A percentile compares a stretch with the other conserved stretches of the same genome.
These are phyloP conservation scores for Lycocorax pyrrhopterus DNA, from an alignment of 2,113 vertebrate genomes.

Conservation along the genomic window DNA sequence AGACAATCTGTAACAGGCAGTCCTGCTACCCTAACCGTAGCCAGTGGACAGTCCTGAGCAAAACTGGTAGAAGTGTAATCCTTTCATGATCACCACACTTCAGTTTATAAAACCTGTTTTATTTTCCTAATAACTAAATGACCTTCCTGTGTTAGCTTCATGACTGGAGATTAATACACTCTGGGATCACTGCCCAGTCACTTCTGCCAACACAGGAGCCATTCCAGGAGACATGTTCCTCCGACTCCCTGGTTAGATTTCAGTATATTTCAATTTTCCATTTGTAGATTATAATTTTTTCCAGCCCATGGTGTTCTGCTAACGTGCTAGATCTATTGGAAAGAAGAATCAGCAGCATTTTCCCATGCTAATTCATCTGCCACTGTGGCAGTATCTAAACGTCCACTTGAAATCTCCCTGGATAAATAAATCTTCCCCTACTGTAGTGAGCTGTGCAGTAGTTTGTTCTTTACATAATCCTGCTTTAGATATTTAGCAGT, in stretches of 20 bases:
- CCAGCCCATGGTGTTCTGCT: slow-evolving; percentile 46
- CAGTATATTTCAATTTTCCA: slow-evolving; percentile 65
- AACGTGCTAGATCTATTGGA: neutral
- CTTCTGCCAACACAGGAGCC: slow-evolving; percentile 69
- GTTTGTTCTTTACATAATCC: neutral
- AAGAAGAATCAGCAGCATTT: slow-evolving; percentile 24
- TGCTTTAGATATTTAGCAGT: neutral
- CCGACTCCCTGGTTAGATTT: slow-evolving; percentile 28
- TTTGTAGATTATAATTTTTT: slow-evolving; percentile 65
- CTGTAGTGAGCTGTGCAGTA: neutral
- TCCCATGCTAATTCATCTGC: slow-evolving; percentile 39
- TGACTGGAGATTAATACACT: slow-evolving; percentile 63
- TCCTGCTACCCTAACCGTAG: neutral
- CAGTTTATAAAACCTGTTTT: slow-evolving; percentile 56
- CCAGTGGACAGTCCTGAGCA: neutral
- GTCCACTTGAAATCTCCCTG: slow-evolving; percentile 17
- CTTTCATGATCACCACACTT: neutral
- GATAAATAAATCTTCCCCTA: slow-evolving; percentile 21
- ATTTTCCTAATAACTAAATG: slow-evolving; percentile 61
- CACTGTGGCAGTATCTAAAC: slow-evolving; percentile 39
- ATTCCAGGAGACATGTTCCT: slow-evolving; percentile 64
- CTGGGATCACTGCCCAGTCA: slow-evolving; percentile 65
- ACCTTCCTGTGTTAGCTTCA: slow-evolving; percentile 58
- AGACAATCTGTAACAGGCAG: neutral
- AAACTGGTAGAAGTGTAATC: neutral